Evolutionary conservation across 2,113 vertebrate species (phyloP).

Genomic region (Phocoena phocoena): DNA sequence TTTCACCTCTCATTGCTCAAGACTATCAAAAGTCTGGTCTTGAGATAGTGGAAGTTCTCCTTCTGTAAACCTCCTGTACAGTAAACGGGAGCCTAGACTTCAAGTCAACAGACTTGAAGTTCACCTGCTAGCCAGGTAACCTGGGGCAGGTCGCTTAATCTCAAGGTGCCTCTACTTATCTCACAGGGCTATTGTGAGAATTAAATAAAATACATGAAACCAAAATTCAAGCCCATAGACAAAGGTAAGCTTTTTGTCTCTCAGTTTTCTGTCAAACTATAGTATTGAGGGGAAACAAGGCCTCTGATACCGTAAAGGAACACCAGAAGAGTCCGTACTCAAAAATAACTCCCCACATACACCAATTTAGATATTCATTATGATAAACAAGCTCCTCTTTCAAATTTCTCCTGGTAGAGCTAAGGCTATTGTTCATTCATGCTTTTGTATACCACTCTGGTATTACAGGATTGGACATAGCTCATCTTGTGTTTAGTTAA

Average conservation of each 20-base stretch:
- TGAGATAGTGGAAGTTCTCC: neutral
- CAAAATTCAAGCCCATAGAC: conserved; percentile 20
- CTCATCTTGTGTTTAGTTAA: neutral
- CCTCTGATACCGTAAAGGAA: neutral
- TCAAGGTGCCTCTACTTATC: neutral
- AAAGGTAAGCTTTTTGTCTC: neutral
- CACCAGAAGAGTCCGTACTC: neutral
- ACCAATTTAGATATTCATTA: neutral
- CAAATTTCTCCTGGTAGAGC: conserved; percentile 13
- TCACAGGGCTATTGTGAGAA: neutral
- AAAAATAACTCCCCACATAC: neutral
- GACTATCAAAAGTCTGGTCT: neutral
- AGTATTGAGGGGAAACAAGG: neutral
- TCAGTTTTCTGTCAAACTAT: neutral
- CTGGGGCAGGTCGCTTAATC: neutral
- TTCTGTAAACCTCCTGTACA: neutral
- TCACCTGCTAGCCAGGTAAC: neutral
- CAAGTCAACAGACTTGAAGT: neutral
- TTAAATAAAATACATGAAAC: neutral
- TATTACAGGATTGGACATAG: neutral
- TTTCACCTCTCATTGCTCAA: neutral
- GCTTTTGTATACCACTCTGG: neutral
- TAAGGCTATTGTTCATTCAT: conserved; percentile 37
- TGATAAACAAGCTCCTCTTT: conserved; percentile 49
- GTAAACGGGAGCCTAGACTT: neutral